These are phyloP conservation scores for Triops longicaudatus DNA, from an alignment of 1,140 invertebrate species.

Conservation along the genomic window DNA sequence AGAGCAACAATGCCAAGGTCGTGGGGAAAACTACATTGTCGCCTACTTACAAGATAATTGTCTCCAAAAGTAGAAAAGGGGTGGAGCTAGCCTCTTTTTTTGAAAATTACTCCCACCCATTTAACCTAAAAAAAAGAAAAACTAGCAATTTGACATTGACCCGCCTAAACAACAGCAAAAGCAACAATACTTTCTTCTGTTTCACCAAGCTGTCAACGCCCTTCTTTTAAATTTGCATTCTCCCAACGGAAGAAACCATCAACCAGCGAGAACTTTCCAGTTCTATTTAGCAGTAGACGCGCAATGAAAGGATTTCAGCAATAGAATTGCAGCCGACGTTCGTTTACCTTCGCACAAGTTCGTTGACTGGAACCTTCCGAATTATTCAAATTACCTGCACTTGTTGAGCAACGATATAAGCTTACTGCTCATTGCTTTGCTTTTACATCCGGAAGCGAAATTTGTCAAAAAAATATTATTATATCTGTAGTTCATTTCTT, in stretches of 20 bases:
- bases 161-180: conserved; percentile 4
- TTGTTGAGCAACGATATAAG: background rate
- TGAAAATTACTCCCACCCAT: background rate
- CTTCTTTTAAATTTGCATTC: background rate
- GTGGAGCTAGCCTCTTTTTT: background rate
- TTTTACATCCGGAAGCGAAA: too few relatives aligned
- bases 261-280: background rate
- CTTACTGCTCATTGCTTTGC: background rate
- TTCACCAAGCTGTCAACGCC: background rate
- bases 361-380: background rate
- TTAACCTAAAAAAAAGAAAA: background rate
- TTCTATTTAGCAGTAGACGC: background rate
- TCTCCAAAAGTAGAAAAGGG: background rate
- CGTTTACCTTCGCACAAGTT: conserved; percentile 1
- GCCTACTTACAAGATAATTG: conserved; percentile 8
- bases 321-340: background rate
- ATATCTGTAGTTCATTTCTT: too few relatives aligned
- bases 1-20: background rate
- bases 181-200: background rate
- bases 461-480: too few relatives aligned
- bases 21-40: background rate
- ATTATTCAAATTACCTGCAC: background rate
- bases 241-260: background rate
- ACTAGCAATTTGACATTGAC: background rate
- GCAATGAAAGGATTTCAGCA: background rate